Evolutionary conservation across 1,140 invertebrate species (phyloP).

Genomic region (Melipona quadrifasciata): DNA sequence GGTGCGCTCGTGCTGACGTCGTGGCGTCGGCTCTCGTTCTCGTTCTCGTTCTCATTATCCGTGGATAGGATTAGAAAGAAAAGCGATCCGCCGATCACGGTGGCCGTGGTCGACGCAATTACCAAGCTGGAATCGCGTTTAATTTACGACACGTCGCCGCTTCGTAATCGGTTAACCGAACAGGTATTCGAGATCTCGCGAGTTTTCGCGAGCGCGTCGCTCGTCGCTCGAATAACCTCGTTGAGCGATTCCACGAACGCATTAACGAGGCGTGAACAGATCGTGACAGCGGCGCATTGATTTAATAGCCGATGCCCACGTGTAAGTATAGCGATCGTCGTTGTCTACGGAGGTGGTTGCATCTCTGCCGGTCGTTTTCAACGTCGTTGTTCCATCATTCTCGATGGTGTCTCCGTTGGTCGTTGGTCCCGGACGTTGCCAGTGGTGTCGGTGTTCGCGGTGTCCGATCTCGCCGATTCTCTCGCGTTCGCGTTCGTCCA

Average conservation of each 20-base stretch:
- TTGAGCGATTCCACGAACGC: constrained; percentile 69
- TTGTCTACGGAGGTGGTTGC: background rate
- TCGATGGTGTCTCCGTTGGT: too few species aligned
- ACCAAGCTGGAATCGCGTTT: background rate
- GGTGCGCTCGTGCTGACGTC: background rate
- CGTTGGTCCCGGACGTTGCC: background rate
- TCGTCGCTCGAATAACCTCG: constrained; percentile 41
- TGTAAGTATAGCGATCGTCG: constrained; percentile 33
- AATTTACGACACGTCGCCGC: background rate
- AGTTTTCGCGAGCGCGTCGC: constrained; percentile 43
- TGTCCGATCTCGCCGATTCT: constrained; percentile 30
- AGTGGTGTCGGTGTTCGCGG: background rate
- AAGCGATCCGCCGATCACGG: too few species aligned
- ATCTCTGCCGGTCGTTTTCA: background rate
- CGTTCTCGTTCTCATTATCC: too few species aligned
- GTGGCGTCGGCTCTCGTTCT: too few species aligned
- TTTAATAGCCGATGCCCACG: constrained; percentile 79
- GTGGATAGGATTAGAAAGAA: too few species aligned
- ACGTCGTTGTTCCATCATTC: too few species aligned
- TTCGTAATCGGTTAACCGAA: background rate
- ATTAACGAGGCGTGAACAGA: constrained; percentile 79
- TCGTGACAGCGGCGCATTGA: constrained; percentile 78
- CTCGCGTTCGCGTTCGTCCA: constrained; percentile 12
- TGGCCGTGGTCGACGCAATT: too few species aligned
- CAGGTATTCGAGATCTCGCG: background rate